Evolutionary conservation across 2,888 invertebrate genomes (phyloP).

Genomic region (Stictocephala bisonia): DNA sequence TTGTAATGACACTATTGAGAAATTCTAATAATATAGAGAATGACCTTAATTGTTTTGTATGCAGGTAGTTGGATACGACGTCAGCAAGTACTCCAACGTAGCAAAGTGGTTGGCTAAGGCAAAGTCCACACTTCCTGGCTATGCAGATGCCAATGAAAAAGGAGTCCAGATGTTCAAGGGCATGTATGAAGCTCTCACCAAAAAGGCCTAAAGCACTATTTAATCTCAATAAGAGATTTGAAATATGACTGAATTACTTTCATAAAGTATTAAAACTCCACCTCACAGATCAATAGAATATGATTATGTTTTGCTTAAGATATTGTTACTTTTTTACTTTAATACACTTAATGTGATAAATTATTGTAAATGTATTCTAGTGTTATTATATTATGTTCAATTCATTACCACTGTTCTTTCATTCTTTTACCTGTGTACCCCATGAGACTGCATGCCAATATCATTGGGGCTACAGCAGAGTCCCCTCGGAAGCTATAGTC

Average conservation of each 20-base stretch:
- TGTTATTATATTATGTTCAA: neutral
- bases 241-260: slow-evolving; percentile 26
- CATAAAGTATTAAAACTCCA: slow-evolving; percentile 32
- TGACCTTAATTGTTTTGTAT: no score
- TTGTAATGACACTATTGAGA: no score
- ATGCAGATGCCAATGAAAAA: slow-evolving; percentile 64
- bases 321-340: slow-evolving; percentile 25
- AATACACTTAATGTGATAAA: slow-evolving; percentile 35
- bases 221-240: no score
- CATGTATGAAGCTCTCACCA: slow-evolving; percentile 53
- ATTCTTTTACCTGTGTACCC: no score
- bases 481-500: no score
- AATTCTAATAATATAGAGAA: no score
- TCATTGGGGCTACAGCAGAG: no score
- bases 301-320: slow-evolving; percentile 3
- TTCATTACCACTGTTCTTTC: no score
- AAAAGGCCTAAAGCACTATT: slow-evolving; percentile 55
- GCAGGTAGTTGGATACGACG: slow-evolving; percentile 70
- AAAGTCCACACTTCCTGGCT: slow-evolving; percentile 71
- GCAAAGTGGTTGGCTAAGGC: slow-evolving; percentile 72
- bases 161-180: slow-evolving; percentile 57
- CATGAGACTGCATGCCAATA: no score
- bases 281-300: slow-evolving; percentile 5
- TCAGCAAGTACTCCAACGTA: slow-evolving; percentile 77
- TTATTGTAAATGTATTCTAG: slow-evolving; percentile 8